Conservation (phyloP, 1,140 invertebrate species). For the Protaetia brevitarsis region DNA sequence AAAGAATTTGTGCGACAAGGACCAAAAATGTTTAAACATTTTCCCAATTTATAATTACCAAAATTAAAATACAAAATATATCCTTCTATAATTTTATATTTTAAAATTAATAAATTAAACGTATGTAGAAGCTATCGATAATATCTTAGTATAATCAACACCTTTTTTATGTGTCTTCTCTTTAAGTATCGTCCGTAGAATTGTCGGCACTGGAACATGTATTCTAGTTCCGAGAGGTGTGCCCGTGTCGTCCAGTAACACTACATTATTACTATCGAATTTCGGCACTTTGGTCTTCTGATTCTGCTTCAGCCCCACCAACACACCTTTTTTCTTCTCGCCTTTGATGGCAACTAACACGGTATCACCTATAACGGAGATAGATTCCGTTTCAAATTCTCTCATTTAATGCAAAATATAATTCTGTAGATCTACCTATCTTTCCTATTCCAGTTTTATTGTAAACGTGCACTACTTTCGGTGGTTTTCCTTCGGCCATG, state of each 20-base stretch:
- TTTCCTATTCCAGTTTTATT: constrained; percentile 69
- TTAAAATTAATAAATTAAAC: constrained; percentile 68
- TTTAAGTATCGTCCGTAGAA: constrained; percentile 83
- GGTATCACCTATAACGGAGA: constrained; percentile 73
- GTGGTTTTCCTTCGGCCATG: constrained; percentile 89
- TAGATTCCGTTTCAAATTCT: background rate
- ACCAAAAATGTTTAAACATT: too few relatives aligned
- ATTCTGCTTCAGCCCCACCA: constrained; percentile 88
- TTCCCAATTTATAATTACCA: too few relatives aligned
- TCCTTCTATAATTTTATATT: constrained; percentile 4
- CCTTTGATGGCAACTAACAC: constrained; percentile 95
- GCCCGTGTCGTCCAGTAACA: constrained; percentile 93
- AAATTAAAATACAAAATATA: too few relatives aligned
- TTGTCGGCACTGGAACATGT: constrained; percentile 89
- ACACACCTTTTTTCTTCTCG: constrained; percentile 92
- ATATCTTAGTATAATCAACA: constrained; percentile 91
- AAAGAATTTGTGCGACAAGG: too few relatives aligned
- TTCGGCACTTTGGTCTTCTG: constrained; percentile 82
- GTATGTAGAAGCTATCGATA: constrained; percentile 91
- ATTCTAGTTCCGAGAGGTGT: constrained; percentile 91
- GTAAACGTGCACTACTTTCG: constrained; percentile 85
- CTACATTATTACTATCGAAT: constrained; percentile 96
- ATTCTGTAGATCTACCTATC: constrained; percentile 54
- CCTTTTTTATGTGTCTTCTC: constrained; percentile 79
- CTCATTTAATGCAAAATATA: constrained; percentile 23